These are phyloP conservation scores for Lacerta viridis DNA, from an alignment of 2,797 vertebrate genomes.

Conservation along the genomic window DNA sequence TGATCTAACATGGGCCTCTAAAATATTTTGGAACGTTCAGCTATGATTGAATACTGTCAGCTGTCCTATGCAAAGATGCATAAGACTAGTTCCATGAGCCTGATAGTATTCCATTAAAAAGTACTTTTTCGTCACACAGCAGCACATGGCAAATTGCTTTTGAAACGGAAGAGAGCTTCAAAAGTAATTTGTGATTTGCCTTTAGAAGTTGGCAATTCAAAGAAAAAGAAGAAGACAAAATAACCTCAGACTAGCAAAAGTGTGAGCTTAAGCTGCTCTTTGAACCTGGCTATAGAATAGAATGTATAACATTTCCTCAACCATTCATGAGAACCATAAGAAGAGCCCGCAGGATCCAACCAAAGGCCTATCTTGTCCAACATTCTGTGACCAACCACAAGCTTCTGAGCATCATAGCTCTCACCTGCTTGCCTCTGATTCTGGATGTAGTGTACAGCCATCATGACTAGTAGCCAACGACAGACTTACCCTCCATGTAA, in stretches of 20 bases:
- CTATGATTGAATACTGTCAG: neutral
- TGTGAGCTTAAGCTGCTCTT: neutral
- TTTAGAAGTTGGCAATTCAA: neutral
- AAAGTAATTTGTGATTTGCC: neutral
- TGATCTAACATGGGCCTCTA: neutral
- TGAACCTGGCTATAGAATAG: neutral
- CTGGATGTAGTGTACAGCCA: neutral
- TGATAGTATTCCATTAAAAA: neutral
- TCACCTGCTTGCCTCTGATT: neutral
- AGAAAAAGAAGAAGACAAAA: neutral
- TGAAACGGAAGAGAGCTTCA: neutral
- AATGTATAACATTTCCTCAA: neutral
- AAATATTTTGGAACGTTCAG: neutral
- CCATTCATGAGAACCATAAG: neutral
- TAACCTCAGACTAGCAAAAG: neutral
- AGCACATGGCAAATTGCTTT: neutral
- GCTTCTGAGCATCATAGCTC: neutral
- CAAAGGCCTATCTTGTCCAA: neutral
- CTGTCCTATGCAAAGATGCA: neutral
- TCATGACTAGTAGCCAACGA: neutral
- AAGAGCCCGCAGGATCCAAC: neutral
- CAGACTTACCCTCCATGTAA: neutral
- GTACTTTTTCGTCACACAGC: neutral
- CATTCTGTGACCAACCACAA: neutral
- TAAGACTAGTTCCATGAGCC: neutral